Evolutionary conservation across 1,140 invertebrate genomes (phyloP).

Genomic region (Diorhabda elongata): DNA sequence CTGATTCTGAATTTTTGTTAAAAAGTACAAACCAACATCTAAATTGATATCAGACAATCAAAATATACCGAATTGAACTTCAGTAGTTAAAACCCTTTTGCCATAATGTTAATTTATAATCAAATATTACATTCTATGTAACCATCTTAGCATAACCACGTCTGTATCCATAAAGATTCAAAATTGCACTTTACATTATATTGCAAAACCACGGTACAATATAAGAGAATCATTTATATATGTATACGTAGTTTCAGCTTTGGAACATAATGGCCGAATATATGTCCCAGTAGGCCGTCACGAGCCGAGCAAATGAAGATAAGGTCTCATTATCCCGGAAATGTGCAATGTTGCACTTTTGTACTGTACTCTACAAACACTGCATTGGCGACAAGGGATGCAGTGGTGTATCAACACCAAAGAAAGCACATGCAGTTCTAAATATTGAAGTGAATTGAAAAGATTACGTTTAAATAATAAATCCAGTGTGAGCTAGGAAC

Average conservation of each 20-base stretch:
- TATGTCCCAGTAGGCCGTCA: constrained; percentile 25
- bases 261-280: constrained; percentile 15
- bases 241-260: constrained; percentile 24
- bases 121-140: constrained; percentile 22
- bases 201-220: constrained; percentile 31
- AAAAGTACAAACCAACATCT: too few species aligned
- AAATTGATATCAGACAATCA: too few species aligned
- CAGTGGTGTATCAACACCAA: background rate
- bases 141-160: constrained; percentile 15
- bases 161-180: constrained; percentile 7
- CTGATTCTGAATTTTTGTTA: too few species aligned
- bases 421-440: background rate
- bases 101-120: constrained; percentile 8
- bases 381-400: constrained; percentile 11
- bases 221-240: constrained; percentile 8
- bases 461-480: too few species aligned
- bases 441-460: too few species aligned
- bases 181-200: constrained; percentile 31
- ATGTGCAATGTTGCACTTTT: constrained; percentile 33
- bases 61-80: too few species aligned
- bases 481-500: too few species aligned
- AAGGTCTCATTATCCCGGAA: constrained; percentile 36
- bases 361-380: constrained; percentile 17
- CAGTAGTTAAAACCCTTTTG: too few species aligned
- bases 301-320: constrained; percentile 40